Conservation (phyloP, 2,113 vertebrate species). For the Protobothrops flavoviridis region DNA sequence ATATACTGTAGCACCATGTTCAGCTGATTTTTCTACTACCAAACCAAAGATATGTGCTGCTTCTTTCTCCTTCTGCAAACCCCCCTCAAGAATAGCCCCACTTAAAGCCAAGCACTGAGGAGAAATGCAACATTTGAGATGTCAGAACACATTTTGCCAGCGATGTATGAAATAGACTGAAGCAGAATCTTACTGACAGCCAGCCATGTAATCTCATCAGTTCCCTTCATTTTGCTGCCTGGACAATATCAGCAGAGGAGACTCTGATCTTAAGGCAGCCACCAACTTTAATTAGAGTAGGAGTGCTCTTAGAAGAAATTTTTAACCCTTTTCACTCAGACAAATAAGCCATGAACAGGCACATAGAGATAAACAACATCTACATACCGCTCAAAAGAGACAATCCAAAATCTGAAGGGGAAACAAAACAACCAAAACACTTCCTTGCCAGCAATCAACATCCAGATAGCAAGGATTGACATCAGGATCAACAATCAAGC, state of each 20-base stretch:
- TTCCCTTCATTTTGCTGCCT: neutral
- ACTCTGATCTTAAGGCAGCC: neutral
- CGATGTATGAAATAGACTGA: neutral
- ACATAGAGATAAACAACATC: neutral
- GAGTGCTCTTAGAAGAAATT: neutral
- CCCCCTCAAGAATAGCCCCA: neutral
- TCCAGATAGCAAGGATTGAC: neutral
- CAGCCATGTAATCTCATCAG: neutral
- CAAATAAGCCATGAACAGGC: neutral
- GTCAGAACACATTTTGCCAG: neutral
- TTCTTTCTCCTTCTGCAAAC: neutral
- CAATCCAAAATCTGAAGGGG: neutral
- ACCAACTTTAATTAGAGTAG: neutral
- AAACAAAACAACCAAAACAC: neutral
- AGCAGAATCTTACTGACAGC: neutral
- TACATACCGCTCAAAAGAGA: neutral
- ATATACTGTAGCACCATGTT: neutral
- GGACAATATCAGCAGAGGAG: neutral
- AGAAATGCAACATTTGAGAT: neutral
- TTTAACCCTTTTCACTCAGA: neutral
- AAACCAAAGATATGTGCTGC: neutral
- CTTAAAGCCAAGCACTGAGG: neutral
- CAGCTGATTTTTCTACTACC: neutral
- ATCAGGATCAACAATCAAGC: neutral
- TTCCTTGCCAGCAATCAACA: neutral